These are phyloP conservation scores for Gymnopithys bicolor DNA, from an alignment of 2,797 vertebrate genomes.

Conservation along the genomic window DNA sequence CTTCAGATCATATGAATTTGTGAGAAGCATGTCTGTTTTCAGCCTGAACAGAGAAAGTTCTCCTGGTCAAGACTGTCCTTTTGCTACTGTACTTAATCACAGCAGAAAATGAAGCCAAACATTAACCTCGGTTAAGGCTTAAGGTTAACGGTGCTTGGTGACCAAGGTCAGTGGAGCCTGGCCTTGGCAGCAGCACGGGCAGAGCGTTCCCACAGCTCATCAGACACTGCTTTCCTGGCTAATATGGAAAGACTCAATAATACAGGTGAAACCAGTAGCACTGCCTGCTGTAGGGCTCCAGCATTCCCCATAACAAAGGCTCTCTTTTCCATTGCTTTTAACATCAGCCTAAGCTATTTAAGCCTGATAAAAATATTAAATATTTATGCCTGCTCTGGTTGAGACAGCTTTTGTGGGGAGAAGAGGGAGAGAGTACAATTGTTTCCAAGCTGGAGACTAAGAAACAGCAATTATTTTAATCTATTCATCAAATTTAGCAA, in stretches of 20 bases:
- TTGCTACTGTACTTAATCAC: background rate
- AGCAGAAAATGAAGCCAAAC: background rate
- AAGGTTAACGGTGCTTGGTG: background rate
- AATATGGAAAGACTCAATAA: background rate
- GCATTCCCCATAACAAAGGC: conserved; percentile 8
- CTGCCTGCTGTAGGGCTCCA: background rate
- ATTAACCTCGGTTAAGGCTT: background rate
- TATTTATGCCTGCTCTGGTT: conserved; percentile 16
- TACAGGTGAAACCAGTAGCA: conserved; percentile 43
- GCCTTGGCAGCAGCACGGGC: background rate
- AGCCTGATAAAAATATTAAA: conserved; percentile 61
- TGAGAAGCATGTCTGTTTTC: background rate
- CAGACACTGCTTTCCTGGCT: background rate
- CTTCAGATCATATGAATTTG: background rate
- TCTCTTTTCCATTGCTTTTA: conserved; percentile 8
- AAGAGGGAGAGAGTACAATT: background rate
- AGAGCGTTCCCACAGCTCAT: background rate
- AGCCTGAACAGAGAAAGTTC: background rate
- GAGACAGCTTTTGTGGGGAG: conserved; percentile 42
- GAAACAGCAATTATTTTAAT: background rate
- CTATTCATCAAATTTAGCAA: background rate
- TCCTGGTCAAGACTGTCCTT: background rate
- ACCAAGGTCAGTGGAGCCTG: background rate
- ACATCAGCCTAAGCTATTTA: conserved; percentile 36
- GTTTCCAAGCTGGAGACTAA: background rate